Conservation (phyloP, 2,797 vertebrate genomes). For the Poecilia wingei region DNA sequence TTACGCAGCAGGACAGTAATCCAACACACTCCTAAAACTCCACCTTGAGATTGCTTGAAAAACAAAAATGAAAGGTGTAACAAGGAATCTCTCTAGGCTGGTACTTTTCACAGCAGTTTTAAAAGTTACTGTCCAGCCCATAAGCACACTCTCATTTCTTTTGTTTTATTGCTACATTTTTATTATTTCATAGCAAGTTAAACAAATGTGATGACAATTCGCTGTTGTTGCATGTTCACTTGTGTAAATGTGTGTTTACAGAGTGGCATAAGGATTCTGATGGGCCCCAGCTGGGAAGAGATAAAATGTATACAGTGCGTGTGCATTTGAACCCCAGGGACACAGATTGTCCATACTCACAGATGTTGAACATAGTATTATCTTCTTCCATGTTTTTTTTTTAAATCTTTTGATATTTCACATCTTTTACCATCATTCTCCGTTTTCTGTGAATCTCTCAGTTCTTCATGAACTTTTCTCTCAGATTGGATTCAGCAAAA, state of each 20-base stretch:
- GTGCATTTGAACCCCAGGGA: conserved; percentile 64
- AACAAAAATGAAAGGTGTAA: background rate
- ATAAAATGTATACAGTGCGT: conserved; percentile 50
- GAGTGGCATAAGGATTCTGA: conserved; percentile 48
- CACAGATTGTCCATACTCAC: conserved; percentile 43
- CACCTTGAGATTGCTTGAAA: background rate
- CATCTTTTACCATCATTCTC: conserved; percentile 41
- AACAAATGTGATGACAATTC: conserved; percentile 31
- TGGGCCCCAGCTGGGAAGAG: conserved; percentile 66
- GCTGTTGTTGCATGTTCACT: conserved; percentile 7
- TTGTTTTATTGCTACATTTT: conserved; percentile 31
- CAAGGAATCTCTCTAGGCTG: background rate
- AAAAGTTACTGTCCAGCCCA: background rate
- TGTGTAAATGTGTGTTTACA: conserved; percentile 39
- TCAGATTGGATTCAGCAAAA: conserved; percentile 35
- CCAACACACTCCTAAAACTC: background rate
- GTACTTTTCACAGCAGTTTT: background rate
- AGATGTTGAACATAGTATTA: conserved; percentile 10
- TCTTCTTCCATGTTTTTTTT: conserved; percentile 15
- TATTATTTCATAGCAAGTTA: conserved; percentile 37
- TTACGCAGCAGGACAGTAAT: background rate
- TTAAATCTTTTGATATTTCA: conserved; percentile 47
- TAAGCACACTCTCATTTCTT: conserved; percentile 29
- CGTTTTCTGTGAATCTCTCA: conserved; percentile 27
- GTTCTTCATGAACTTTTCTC: conserved; percentile 49